Base-by-base conservation (phyloP, 2,888 invertebrate species). In the Camponotus fellah region DNA sequence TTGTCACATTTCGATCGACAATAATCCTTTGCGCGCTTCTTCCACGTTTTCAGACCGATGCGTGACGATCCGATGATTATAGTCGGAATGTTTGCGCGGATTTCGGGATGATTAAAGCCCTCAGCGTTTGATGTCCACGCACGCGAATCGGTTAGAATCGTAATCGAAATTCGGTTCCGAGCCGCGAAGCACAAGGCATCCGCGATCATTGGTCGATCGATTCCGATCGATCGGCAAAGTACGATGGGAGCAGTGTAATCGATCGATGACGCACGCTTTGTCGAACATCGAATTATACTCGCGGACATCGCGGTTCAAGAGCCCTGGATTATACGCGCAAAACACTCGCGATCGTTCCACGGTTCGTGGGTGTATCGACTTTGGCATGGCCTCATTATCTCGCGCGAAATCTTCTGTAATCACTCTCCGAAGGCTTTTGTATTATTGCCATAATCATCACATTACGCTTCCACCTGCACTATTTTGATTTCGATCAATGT, bases 51-150 rank as follows among this genome's bases (percentile, higher is more conserved):
- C 58, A 46, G 34, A 9, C 43, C 56, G 32, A 72, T 74, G 58
- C 80, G 49, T 69, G 46, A 81, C 69, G 79, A 84, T 83, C 74
- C 86, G 79, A 77, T 82, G 85, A 87, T 88, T 86, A 84, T 37
- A 49, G 32, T 68, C 58, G 32, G 82, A 46, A 66, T 82, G 79
- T 82, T 80, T 69, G 58, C n/a, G 14, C 46, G 66, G 26, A 46
- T 53, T 53, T 53, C n/a, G 49, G 12, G 26, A n/a, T 14, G 79
- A 76, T 82, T 87, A 85, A 90, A 89, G 85, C 81, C n/a, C 49
- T n/a, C 49, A 17, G 90, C 83, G 83, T 87, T 87, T 84, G 85
- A 86, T 83, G 87, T 87, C 83, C 69, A 74, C 85, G 74, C 65
- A 58, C 64, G 71, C 79, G 81, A 65, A 82, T 72, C 82, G n/a